Conservation (phyloP, 2,888 invertebrate species). For the Hyalella azteca region DNA sequence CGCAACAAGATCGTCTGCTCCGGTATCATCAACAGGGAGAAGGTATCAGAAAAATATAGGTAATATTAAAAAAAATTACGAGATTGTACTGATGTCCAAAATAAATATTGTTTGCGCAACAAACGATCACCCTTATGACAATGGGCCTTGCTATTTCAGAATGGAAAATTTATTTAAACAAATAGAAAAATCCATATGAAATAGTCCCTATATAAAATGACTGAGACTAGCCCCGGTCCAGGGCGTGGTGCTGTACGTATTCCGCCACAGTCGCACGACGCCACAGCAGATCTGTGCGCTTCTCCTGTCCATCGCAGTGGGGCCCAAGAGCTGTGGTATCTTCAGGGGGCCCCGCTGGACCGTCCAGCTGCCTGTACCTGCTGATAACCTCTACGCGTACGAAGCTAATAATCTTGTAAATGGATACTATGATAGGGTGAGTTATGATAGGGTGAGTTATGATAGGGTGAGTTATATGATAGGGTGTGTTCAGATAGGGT, state of each 20-base stretch:
- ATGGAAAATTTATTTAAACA: no score
- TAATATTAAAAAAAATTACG: no score
- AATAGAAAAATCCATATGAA: no score
- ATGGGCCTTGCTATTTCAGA: no score
- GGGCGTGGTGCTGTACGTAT: conserved; percentile 42
- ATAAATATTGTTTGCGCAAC: no score
- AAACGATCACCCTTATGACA: no score
- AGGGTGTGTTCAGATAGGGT: neutral
- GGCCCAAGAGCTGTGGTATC: conserved; percentile 44
- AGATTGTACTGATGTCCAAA: no score
- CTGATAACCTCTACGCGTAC: neutral
- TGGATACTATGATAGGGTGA: neutral
- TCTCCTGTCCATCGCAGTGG: conserved; percentile 41
- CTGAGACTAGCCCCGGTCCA: neutral
- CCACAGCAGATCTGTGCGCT: conserved; percentile 39
- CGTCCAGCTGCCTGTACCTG: conserved; percentile 43
- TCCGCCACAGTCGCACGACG: conserved; percentile 45
- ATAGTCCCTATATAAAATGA: no score
- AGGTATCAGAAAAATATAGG: no score
- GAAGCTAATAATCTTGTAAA: conserved; percentile 14
- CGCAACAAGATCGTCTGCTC: conserved; percentile 41
- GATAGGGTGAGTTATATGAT: neutral
- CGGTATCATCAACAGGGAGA: conserved; percentile 52
- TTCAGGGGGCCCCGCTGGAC: conserved; percentile 48
- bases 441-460: neutral